Percentiles rank a stretch among this genome's conserved stretches.
These are phyloP conservation scores for Momotus momota DNA, from an alignment of 2,797 vertebrate genomes.

Conservation along the genomic window DNA sequence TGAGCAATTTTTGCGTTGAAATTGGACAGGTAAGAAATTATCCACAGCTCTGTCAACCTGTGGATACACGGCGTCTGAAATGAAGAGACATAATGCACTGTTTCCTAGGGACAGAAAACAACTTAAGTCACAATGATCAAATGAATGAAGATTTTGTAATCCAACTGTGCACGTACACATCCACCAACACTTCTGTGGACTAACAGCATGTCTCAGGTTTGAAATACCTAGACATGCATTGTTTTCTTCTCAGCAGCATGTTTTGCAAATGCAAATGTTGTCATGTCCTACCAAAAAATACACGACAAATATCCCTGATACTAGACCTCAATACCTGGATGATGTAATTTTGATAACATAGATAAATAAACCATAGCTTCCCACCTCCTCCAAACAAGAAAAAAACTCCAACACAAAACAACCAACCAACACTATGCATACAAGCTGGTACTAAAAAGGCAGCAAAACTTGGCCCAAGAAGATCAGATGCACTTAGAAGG, in stretches of 20 bases:
- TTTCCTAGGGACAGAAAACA: not conserved
- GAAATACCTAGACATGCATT: not conserved
- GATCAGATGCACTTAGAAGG: not conserved
- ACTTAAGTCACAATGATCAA: not conserved
- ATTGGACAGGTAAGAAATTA: not conserved
- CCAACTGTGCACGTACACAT: not conserved
- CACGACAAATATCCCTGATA: not conserved
- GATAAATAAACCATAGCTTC: not conserved
- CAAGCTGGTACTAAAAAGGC: not conserved
- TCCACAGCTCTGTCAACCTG: not conserved
- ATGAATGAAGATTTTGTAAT: not conserved
- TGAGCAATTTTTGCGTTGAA: not conserved
- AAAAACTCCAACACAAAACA: not conserved
- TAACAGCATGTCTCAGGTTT: not conserved
- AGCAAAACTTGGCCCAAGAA: not conserved
- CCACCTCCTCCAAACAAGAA: not conserved
- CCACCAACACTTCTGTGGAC: not conserved
- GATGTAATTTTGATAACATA: not conserved
- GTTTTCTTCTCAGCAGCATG: not conserved
- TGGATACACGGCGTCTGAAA: not conserved
- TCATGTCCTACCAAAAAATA: not conserved
- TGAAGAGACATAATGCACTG: not conserved
- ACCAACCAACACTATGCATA: rapidly evolving
- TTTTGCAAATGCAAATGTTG: not conserved
- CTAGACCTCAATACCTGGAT: not conserved